Percentiles rank a stretch among this genome's conserved stretches.
Conservation (phyloP, 2,113 vertebrate species). For the Mesocricetus auratus region DNA sequence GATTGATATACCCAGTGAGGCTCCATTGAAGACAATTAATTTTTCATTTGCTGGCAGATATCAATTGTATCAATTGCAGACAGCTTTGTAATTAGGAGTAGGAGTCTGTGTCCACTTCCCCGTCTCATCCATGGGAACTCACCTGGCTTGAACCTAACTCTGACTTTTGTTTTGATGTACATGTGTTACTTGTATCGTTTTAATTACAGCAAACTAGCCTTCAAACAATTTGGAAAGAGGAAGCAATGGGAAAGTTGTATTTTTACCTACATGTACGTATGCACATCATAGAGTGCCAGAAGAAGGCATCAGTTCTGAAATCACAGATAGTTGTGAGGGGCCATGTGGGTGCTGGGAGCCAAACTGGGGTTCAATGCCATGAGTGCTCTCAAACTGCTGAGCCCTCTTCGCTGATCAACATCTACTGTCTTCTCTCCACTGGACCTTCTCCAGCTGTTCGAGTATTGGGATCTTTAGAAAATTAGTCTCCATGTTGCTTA, state of each 20-base stretch:
- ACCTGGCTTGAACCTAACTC: neutral
- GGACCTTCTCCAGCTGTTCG: constrained; percentile 88
- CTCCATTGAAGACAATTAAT: neutral
- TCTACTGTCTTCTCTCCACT: constrained; percentile 86
- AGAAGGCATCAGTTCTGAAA: neutral
- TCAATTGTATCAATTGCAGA: neutral
- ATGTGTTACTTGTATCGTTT: neutral
- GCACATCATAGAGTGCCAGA: neutral
- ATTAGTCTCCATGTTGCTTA: neutral
- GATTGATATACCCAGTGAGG: neutral
- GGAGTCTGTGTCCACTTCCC: neutral
- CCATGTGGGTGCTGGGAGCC: neutral
- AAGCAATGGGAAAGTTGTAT: too few species aligned
- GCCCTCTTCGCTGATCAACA: neutral
- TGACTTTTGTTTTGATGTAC: neutral
- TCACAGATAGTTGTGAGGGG: neutral
- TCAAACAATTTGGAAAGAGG: neutral
- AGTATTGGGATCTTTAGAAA: neutral
- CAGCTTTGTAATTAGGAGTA: neutral
- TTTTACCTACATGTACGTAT: neutral
- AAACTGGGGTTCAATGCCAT: neutral
- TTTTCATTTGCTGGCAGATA: neutral
- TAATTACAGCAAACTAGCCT: neutral
- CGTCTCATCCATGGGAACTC: neutral
- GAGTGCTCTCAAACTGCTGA: neutral